These are phyloP conservation scores for Drosophila fungiperda DNA, from an alignment of 2,888 invertebrate species.

Conservation along the genomic window DNA sequence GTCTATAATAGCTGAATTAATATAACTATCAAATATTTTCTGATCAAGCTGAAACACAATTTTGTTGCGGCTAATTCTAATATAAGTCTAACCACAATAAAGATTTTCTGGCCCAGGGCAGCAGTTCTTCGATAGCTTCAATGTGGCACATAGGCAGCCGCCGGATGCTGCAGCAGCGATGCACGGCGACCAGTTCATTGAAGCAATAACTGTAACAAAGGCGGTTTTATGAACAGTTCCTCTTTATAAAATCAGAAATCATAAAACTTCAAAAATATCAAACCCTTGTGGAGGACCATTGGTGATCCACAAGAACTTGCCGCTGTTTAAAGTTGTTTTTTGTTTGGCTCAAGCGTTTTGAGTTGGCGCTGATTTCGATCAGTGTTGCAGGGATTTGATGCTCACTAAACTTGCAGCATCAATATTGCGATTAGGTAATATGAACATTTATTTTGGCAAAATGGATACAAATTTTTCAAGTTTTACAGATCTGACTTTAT, in stretches of 20 bases:
- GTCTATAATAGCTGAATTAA: no score
- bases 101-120: constrained; percentile 8
- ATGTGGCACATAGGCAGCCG: constrained; percentile 19
- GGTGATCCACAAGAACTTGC: constrained; percentile 30
- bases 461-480: background rate
- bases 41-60: background rate
- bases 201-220: constrained; percentile 48
- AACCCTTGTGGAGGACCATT: background rate
- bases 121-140: constrained; percentile 29
- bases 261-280: constrained; percentile 21
- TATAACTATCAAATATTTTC: background rate
- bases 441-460: constrained; percentile 53
- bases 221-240: background rate
- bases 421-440: constrained; percentile 22
- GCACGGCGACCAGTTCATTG: constrained; percentile 21
- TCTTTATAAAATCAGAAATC: constrained; percentile 5
- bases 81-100: constrained; percentile 42
- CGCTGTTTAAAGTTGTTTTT: constrained; percentile 19
- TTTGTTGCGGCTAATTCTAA: constrained; percentile 23
- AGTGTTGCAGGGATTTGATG: background rate
- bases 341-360: constrained; percentile 42
- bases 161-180: constrained; percentile 19
- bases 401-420: background rate
- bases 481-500: background rate
- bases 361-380: constrained; percentile 26